Percentiles rank a stretch among this genome's conserved stretches.
These are phyloP conservation scores for Campylomormyrus tamandua DNA, from an alignment of 2,113 vertebrate genomes.

Conservation along the genomic window DNA sequence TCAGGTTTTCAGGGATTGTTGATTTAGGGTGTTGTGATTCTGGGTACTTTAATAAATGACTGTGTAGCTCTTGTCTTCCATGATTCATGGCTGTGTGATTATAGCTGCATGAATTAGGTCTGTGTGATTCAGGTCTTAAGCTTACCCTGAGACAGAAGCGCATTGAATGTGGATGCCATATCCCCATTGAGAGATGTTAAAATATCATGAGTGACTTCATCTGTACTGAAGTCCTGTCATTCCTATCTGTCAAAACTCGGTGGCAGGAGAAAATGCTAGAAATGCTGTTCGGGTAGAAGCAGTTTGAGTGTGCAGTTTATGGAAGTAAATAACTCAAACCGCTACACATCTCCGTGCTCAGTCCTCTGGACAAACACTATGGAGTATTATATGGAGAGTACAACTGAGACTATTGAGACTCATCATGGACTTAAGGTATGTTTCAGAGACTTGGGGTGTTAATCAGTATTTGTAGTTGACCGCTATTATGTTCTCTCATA, in stretches of 20 bases:
- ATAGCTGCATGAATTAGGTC: neutral
- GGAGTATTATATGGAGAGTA: neutral
- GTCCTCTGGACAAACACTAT: neutral
- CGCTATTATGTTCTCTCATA: neutral
- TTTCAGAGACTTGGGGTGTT: neutral
- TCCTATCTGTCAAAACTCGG: neutral
- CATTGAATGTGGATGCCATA: neutral
- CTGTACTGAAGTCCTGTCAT: neutral
- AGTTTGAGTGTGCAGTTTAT: neutral
- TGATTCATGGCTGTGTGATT: neutral
- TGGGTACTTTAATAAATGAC: neutral
- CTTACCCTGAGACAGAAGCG: neutral
- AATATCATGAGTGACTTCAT: neutral
- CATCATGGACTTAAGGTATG: neutral
- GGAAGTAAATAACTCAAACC: neutral
- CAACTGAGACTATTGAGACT: neutral
- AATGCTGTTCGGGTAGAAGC: neutral
- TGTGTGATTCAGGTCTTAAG: neutral
- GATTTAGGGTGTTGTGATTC: neutral
- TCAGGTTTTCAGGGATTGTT: neutral
- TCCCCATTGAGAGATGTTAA: neutral
- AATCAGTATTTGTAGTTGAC: neutral
- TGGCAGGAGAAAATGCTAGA: neutral
- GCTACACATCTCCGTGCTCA: neutral
- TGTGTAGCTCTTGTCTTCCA: neutral